Conservation (phyloP, 2,888 invertebrate genomes). For the Drosophila fulvimacula region DNA sequence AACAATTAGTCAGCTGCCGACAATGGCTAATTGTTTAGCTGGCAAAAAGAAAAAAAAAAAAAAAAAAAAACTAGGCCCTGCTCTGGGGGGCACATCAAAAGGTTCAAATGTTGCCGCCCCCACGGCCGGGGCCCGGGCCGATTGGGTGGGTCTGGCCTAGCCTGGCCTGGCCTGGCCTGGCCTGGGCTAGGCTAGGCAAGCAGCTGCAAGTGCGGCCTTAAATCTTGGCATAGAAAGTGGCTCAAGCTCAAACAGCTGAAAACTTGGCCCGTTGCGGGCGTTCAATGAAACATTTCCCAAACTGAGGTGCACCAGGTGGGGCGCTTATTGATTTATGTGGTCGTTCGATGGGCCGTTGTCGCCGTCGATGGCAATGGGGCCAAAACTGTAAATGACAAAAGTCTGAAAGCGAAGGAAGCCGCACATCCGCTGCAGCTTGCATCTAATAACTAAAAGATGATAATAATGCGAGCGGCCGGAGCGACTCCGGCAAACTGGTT, state of each 20-base stretch:
- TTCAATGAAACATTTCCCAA: slow-evolving; percentile 72
- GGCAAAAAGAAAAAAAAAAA: neutral
- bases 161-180: too few relatives aligned
- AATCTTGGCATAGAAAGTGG: slow-evolving; percentile 50
- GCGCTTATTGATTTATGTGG: slow-evolving; percentile 73
- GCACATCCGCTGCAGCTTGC: slow-evolving; percentile 76
- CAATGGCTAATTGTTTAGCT: slow-evolving; percentile 33
- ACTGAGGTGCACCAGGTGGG: slow-evolving; percentile 76
- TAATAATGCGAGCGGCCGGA: slow-evolving; percentile 60
- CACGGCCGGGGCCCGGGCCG: slow-evolving; percentile 1
- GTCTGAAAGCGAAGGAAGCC: slow-evolving; percentile 62
- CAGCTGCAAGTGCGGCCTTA: slow-evolving; percentile 42
- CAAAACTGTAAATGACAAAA: slow-evolving; percentile 79
- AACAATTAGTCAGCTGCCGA: slow-evolving; percentile 6
- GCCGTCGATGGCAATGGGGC: slow-evolving; percentile 36
- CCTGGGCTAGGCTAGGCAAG: neutral
- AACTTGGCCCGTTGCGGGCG: slow-evolving; percentile 27
- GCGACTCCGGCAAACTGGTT: slow-evolving; percentile 59
- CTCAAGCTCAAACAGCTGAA: slow-evolving; percentile 26
- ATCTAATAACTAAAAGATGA: slow-evolving; percentile 76
- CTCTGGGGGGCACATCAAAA: neutral
- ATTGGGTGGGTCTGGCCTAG: neutral
- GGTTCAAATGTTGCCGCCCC: slow-evolving; percentile 1
- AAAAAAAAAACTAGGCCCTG: neutral
- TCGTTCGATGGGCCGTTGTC: slow-evolving; percentile 1